phyloP scores from a whole-genome alignment of 1,140 invertebrate genomes.

The Euura saliciscinereae region DNA sequence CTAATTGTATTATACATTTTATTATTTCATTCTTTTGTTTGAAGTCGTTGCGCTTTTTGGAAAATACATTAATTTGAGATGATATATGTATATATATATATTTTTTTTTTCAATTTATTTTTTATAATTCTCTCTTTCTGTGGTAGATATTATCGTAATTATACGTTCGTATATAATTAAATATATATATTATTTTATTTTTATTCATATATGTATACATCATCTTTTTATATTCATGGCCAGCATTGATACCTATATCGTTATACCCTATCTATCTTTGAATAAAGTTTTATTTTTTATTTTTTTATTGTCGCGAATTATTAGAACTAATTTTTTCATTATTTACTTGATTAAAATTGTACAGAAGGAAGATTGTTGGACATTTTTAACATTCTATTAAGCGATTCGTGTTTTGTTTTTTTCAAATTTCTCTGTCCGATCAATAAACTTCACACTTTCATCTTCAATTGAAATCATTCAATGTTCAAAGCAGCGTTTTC shows the following conservation, averaged over 20 bases:
- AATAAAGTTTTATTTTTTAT: neutral
- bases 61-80: conserved; percentile 11
- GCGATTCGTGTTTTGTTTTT: neutral
- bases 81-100: neutral
- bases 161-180: neutral
- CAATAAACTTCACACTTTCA: neutral
- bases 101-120: neutral
- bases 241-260: neutral
- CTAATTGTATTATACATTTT: neutral
- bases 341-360: too few relatives aligned
- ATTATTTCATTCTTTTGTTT: neutral
- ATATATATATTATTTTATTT: neutral
- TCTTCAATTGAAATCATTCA: neutral
- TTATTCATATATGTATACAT: neutral
- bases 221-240: neutral
- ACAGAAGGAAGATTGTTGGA: neutral
- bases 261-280: neutral
- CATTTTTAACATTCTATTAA: neutral
- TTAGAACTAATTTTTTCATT: neutral
- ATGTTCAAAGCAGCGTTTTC: neutral
- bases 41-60: neutral
- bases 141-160: too few relatives aligned
- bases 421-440: neutral
- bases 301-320: neutral
- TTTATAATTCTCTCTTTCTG: too few relatives aligned